Conservation (phyloP, 2,797 vertebrate genomes). For the Aselliscus stoliczkanus region DNA sequence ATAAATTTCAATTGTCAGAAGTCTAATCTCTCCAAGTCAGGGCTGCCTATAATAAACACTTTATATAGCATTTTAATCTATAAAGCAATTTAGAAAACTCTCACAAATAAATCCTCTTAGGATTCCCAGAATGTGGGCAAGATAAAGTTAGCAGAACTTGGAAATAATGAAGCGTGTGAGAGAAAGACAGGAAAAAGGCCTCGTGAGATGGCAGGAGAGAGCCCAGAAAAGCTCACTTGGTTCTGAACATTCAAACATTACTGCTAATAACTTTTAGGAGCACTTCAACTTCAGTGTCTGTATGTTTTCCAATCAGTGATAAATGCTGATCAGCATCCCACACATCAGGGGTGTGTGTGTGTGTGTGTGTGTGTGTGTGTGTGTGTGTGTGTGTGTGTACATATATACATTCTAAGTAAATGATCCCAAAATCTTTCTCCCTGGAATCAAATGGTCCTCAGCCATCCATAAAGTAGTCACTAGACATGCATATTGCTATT, state of each 20-base stretch:
- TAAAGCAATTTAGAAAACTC: constrained; percentile 55
- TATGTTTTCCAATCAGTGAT: neutral
- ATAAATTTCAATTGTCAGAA: constrained; percentile 14
- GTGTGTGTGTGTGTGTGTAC: too few relatives aligned
- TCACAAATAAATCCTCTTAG: constrained; percentile 58
- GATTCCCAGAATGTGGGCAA: constrained; percentile 10
- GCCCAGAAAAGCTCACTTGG: neutral
- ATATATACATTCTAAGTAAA: neutral
- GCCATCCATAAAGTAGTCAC: neutral
- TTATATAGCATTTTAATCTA: constrained; percentile 54
- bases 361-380: too few relatives aligned
- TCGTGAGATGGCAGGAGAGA: neutral
- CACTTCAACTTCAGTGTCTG: neutral
- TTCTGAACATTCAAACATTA: neutral
- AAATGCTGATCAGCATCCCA: neutral
- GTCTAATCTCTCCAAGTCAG: constrained; percentile 55
- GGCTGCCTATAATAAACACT: neutral
- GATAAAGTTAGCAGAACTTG: constrained; percentile 40
- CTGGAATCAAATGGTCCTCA: neutral
- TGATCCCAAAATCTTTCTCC: neutral
- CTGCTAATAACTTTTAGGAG: neutral
- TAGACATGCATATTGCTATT: neutral
- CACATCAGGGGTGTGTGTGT: too few relatives aligned
- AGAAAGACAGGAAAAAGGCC: neutral
- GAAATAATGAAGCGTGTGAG: constrained; percentile 42